Evolutionary conservation across 2,113 vertebrate genomes (phyloP).

Genomic region (Xiphorhynchus elegans): DNA sequence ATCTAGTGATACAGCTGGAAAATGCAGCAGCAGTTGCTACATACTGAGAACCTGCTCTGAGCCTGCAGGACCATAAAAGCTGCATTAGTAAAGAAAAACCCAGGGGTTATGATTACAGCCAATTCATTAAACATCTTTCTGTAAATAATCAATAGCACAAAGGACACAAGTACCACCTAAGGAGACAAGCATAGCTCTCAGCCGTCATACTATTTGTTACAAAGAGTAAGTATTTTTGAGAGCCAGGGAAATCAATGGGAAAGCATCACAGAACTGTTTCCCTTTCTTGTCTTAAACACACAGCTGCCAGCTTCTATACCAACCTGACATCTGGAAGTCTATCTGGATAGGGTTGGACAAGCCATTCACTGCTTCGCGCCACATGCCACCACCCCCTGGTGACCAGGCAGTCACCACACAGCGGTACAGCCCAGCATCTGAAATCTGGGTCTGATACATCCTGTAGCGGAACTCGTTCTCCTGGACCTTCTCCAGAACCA

Average conservation of each 20-base stretch:
- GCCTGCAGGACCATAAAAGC: slow-evolving; percentile 30
- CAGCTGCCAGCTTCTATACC: not conserved
- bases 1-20: not conserved
- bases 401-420: slow-evolving; percentile 90
- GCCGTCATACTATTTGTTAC: not conserved
- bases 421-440: slow-evolving; percentile 88
- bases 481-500: slow-evolving; percentile 89
- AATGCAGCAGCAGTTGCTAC: not conserved
- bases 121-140: slow-evolving; percentile 23
- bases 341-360: slow-evolving; percentile 90
- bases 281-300: not conserved
- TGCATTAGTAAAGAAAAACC: slow-evolving; percentile 21
- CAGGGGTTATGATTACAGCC: not conserved
- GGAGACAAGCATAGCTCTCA: not conserved
- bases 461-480: slow-evolving; percentile 89
- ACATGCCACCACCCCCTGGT: slow-evolving; percentile 79
- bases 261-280: not conserved
- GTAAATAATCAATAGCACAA: not conserved
- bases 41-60: not conserved
- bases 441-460: slow-evolving; percentile 87
- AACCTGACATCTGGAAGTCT: slow-evolving; percentile 89
- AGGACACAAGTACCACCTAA: not conserved
- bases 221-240: not conserved
- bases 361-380: slow-evolving; percentile 80
- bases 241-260: not conserved